These are phyloP conservation scores for Minunthozetes semirufus DNA, from an alignment of 2,888 invertebrate genomes.

Conservation along the genomic window DNA sequence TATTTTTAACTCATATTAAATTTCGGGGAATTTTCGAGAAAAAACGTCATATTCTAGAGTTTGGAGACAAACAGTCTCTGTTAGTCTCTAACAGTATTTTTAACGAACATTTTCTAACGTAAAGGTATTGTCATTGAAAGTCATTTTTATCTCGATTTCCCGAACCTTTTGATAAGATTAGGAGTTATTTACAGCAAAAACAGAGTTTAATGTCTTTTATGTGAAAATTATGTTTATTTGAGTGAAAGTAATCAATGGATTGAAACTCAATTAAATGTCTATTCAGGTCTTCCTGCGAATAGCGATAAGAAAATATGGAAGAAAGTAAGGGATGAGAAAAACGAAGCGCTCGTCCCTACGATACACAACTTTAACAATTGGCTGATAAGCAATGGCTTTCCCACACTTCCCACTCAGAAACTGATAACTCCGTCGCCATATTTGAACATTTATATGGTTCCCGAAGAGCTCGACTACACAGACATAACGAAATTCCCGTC, in stretches of 20 bases:
- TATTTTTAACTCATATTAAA: neutral
- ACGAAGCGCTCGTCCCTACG: neutral
- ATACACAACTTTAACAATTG: neutral
- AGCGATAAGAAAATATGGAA: conserved; percentile 7
- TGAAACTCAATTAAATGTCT: neutral
- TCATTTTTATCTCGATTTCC: too few relatives aligned
- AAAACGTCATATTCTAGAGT: neutral
- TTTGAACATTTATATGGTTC: conserved; percentile 23
- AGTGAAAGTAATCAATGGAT: neutral
- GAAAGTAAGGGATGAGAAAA: neutral
- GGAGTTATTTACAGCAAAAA: too few relatives aligned
- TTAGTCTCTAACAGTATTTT: too few relatives aligned
- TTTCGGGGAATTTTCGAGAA: neutral
- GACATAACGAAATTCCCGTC: neutral
- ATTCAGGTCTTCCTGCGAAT: conserved; percentile 26
- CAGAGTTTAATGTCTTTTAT: too few relatives aligned
- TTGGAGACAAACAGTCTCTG: neutral
- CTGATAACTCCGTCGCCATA: neutral
- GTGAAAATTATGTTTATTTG: too few relatives aligned
- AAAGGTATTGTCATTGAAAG: too few relatives aligned
- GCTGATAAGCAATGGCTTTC: neutral
- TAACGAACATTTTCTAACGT: too few relatives aligned
- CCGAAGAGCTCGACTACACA: conserved; percentile 23
- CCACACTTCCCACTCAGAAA: neutral
- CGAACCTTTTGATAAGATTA: too few relatives aligned